phyloP scores from a whole-genome alignment of 2,888 invertebrate genomes.

The Drosophila colorata region DNA sequence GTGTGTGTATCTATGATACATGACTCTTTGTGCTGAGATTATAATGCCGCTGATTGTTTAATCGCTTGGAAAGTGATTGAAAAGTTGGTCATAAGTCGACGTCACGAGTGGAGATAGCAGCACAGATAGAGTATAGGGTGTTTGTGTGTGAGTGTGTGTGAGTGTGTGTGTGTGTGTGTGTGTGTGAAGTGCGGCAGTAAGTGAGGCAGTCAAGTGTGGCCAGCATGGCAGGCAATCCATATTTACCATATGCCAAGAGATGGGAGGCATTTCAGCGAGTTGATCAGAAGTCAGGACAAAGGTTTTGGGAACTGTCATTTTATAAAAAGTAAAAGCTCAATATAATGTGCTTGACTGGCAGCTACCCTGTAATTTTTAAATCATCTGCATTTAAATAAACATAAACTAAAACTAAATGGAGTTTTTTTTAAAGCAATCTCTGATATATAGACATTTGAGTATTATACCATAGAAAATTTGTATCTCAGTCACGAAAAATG shows the following conservation, averaged over 20 bases:
- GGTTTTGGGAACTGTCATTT: neutral
- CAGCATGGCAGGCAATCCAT: conserved; percentile 28
- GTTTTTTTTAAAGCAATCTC: no score
- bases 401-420: no score
- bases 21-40: conserved; percentile 72
- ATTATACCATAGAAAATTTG: no score
- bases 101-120: conserved; percentile 24
- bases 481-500: no score
- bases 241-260: conserved; percentile 40
- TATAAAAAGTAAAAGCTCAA: neutral
- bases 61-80: conserved; percentile 80
- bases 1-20: conserved; percentile 57
- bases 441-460: no score
- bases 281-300: neutral
- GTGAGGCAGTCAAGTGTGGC: conserved; percentile 53
- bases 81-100: conserved; percentile 70
- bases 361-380: neutral
- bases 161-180: conserved; percentile 4
- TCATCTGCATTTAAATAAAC: no score
- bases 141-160: conserved; percentile 4
- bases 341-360: neutral
- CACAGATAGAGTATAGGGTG: conserved; percentile 4
- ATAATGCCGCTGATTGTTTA: conserved; percentile 77
- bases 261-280: conserved; percentile 1
- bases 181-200: conserved; percentile 17